A percentile compares a stretch with the other conserved stretches of the same genome.
Evolutionary conservation across 2,888 invertebrate genomes (phyloP).

Genomic region (Ditula angustiorana): DNA sequence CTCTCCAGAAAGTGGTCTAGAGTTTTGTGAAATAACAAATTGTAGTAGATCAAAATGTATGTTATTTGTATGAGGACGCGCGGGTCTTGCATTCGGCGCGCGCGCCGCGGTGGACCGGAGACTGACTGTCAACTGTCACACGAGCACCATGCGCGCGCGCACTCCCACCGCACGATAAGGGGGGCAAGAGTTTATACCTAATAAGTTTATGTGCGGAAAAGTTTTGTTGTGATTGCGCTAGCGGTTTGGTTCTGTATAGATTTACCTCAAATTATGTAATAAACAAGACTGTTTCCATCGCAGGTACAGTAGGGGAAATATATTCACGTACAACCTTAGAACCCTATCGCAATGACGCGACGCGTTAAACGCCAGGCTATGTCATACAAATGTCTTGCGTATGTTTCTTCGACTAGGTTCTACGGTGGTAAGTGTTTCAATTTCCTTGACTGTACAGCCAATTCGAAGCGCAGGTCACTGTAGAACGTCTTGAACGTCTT

Average conservation of each 20-base stretch:
- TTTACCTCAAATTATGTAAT: not conserved
- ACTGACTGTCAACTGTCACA: constrained; percentile 53
- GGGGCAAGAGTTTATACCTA: not conserved
- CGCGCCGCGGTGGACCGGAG: constrained; percentile 56
- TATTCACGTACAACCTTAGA: too few species aligned
- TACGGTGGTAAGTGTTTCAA: too few species aligned
- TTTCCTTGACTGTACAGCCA: too few species aligned
- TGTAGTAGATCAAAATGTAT: constrained; percentile 70
- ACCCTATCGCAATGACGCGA: too few species aligned
- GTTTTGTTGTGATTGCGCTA: not conserved
- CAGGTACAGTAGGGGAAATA: too few species aligned
- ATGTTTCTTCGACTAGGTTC: too few species aligned
- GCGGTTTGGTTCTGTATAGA: not conserved
- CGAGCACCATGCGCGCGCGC: constrained; percentile 60
- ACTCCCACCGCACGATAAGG: constrained; percentile 42
- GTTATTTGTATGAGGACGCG: constrained; percentile 67
- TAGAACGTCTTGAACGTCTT: too few species aligned
- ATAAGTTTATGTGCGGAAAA: not conserved
- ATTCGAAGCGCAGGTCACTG: too few species aligned
- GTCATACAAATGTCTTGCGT: too few species aligned
- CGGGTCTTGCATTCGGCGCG: constrained; percentile 57
- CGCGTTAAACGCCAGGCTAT: too few species aligned
- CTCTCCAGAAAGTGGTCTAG: constrained; percentile 61
- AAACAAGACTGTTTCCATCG: too few species aligned
- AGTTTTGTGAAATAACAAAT: constrained; percentile 70